Evolutionary conservation across 2,888 invertebrate genomes (phyloP).

Genomic region (Troilus luridus): DNA sequence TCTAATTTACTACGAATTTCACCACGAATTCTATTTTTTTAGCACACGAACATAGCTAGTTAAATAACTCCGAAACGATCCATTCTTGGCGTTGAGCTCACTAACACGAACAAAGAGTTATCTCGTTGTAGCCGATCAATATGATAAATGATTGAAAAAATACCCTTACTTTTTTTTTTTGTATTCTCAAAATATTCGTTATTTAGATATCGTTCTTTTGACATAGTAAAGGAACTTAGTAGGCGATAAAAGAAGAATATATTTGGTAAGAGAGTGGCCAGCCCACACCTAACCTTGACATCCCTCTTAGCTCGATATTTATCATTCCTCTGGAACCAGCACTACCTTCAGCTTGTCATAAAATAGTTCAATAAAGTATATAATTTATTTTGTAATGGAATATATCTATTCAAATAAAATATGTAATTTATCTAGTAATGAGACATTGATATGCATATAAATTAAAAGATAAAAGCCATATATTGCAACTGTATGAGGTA

Average conservation of each 20-base stretch:
- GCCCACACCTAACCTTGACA: constrained; percentile 17
- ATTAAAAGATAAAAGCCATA: not conserved
- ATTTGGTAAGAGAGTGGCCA: not conserved
- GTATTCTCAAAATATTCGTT: not conserved
- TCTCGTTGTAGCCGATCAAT: too few species aligned
- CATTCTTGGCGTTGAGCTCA: too few species aligned
- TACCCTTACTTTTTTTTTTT: not conserved
- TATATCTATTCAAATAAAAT: too few species aligned
- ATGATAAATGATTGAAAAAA: too few species aligned
- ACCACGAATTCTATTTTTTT: too few species aligned
- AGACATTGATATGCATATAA: not conserved
- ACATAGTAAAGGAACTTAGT: not conserved
- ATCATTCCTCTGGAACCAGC: not conserved
- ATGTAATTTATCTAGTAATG: too few species aligned
- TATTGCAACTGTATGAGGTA: not conserved
- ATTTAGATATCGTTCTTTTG: not conserved
- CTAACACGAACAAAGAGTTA: too few species aligned
- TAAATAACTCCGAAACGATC: too few species aligned
- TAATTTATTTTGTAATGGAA: too few species aligned
- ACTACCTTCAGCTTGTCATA: not conserved
- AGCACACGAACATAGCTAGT: too few species aligned
- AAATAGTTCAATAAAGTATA: not conserved
- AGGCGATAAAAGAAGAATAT: not conserved
- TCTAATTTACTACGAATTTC: too few species aligned
- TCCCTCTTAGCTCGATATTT: not conserved